Percentiles rank a stretch among this genome's conserved stretches.
phyloP scores from a whole-genome alignment of 2,888 invertebrate species.

The Spisula solida region DNA sequence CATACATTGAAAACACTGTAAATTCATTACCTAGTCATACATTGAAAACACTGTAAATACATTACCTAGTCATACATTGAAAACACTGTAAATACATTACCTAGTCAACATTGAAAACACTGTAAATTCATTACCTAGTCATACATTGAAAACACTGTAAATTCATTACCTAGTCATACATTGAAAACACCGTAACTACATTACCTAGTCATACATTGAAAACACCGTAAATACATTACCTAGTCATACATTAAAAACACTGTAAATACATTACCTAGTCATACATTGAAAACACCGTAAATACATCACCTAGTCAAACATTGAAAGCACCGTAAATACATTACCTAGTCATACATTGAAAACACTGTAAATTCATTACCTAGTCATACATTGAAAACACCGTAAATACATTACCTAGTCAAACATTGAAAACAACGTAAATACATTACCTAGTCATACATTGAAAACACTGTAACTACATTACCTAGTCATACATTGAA shows the following conservation, averaged over 20 bases:
- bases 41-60: conserved; percentile 76
- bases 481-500: not conserved
- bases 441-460: conserved; percentile 47
- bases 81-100: conserved; percentile 76
- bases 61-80: not conserved
- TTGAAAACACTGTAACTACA: conserved; percentile 76
- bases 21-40: conserved; percentile 64
- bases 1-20: conserved; percentile 65
- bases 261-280: conserved; percentile 71
- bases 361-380: conserved; percentile 76
- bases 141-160: conserved; percentile 72
- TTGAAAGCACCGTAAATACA: conserved; percentile 76
- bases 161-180: conserved; percentile 46
- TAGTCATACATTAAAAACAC: conserved; percentile 54
- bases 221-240: conserved; percentile 76
- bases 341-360: not conserved
- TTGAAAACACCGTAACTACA: conserved; percentile 76
- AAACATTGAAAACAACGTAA: conserved; percentile 72
- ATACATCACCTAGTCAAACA: conserved; percentile 46
- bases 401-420: conserved; percentile 71
- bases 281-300: conserved; percentile 72
- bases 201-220: not conserved
- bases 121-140: conserved; percentile 71
- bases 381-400: conserved; percentile 55
- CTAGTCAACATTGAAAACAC: conserved; percentile 55